Percentiles rank a stretch among this genome's conserved stretches.
Evolutionary conservation across 2,113 vertebrate species (phyloP).

Genomic region (Coturnix japonica): DNA sequence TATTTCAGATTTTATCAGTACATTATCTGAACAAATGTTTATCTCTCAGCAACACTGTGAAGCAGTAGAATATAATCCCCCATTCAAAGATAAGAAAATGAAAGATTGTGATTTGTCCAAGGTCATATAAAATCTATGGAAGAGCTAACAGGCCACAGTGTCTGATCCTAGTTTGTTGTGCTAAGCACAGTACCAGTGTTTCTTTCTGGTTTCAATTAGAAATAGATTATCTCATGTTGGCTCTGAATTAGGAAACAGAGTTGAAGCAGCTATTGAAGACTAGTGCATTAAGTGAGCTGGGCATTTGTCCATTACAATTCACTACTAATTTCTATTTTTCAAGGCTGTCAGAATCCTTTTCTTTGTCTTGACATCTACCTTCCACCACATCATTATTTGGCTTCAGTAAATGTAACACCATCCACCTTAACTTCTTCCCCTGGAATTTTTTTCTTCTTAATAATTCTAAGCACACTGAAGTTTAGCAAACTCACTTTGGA

Average conservation of each 20-base stretch:
- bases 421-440: background rate
- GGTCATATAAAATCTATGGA: background rate
- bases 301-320: slow-evolving; percentile 5
- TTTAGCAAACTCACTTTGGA: background rate
- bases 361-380: background rate
- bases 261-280: background rate
- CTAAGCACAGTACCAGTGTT: background rate
- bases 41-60: slow-evolving; percentile 7
- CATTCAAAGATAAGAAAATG: slow-evolving; percentile 54
- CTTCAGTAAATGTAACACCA: background rate
- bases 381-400: background rate
- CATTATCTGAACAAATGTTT: slow-evolving; percentile 50
- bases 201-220: slow-evolving; percentile 39
- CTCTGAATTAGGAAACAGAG: background rate
- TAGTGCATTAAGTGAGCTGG: background rate
- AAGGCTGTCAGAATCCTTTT: background rate
- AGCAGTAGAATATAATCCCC: slow-evolving; percentile 56
- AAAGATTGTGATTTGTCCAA: slow-evolving; percentile 45
- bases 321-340: background rate
- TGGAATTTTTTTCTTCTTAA: background rate
- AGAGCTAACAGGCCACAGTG: background rate
- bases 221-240: slow-evolving; percentile 14
- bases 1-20: slow-evolving; percentile 47
- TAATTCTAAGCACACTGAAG: background rate
- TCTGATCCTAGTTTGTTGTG: background rate